Evolutionary conservation across 2,113 vertebrate species (phyloP).

Genomic region (Syngnathoides biaculeatus): DNA sequence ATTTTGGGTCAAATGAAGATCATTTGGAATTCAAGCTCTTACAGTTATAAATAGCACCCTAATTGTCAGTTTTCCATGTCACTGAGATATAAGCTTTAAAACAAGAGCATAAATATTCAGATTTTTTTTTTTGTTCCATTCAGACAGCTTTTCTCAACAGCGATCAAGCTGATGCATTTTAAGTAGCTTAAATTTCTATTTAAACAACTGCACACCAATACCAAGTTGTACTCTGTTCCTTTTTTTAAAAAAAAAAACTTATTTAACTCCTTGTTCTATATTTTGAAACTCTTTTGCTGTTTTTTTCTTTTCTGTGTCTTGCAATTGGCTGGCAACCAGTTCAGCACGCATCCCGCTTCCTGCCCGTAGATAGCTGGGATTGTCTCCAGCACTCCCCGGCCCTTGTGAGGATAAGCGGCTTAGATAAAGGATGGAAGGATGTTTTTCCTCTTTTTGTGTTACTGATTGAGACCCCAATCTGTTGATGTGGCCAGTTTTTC

Average conservation of each 20-base stretch:
- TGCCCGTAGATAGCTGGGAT: too few relatives aligned
- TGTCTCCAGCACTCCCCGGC: too few relatives aligned
- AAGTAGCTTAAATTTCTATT: conserved; percentile 45
- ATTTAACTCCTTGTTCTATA: conserved; percentile 23
- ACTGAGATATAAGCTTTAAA: conserved; percentile 26
- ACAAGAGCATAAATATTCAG: conserved; percentile 51
- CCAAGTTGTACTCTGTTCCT: background rate
- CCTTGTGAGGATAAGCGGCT: too few relatives aligned
- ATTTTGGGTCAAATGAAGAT: conserved; percentile 26
- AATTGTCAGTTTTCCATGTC: conserved; percentile 44
- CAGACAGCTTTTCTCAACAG: conserved; percentile 52
- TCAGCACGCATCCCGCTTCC: too few relatives aligned
- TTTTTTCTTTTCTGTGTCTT: background rate
- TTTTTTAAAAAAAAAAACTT: conserved; percentile 10
- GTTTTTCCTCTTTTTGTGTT: background rate
- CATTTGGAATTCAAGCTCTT: conserved; percentile 34
- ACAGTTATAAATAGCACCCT: conserved; percentile 38
- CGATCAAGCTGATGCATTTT: conserved; percentile 64
- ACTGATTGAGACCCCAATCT: conserved; percentile 55
- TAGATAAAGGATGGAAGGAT: too few relatives aligned
- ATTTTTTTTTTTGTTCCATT: conserved; percentile 17
- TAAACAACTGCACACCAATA: conserved; percentile 3
- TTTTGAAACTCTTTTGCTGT: conserved; percentile 1
- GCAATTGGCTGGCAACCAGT: too few relatives aligned
- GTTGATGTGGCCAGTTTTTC: conserved; percentile 65